A percentile compares a stretch with the other conserved stretches of the same genome.
Conservation (phyloP, 2,888 invertebrate species). For the Tupiocoris notatus region DNA sequence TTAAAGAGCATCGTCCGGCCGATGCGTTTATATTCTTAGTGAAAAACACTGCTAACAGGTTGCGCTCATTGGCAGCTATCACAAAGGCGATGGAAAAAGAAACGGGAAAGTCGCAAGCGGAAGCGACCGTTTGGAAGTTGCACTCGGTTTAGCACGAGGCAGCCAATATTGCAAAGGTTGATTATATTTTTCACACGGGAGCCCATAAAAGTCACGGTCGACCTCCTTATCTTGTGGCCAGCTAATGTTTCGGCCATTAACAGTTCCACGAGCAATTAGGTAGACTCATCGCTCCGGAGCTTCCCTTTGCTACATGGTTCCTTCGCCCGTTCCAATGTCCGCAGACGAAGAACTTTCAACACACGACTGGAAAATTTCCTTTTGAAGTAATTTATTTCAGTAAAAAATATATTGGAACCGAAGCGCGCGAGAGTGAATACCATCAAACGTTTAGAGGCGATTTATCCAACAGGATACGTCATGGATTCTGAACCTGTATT, state of each 20-base stretch:
- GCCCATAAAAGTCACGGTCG: conserved; percentile 36
- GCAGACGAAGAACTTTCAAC: too few relatives aligned
- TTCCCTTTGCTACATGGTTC: neutral
- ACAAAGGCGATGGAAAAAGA: neutral
- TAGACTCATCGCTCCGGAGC: neutral
- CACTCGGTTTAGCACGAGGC: conserved; percentile 37
- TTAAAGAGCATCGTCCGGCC: too few relatives aligned
- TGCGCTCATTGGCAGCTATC: neutral
- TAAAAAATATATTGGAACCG: too few relatives aligned
- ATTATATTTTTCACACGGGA: conserved; percentile 39
- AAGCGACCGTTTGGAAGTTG: conserved; percentile 35
- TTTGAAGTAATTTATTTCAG: too few relatives aligned
- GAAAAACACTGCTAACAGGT: too few relatives aligned
- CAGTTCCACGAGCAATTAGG: conserved; percentile 41
- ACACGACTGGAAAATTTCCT: too few relatives aligned
- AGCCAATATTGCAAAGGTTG: conserved; percentile 38
- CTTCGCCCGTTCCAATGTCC: neutral
- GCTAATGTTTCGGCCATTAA: conserved; percentile 43
- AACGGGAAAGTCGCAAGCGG: conserved; percentile 28
- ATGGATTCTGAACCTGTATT: neutral
- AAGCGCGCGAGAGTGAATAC: too few relatives aligned
- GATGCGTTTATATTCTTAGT: too few relatives aligned
- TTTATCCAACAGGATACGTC: neutral
- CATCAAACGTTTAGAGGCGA: neutral
- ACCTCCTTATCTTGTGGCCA: conserved; percentile 25